These are phyloP conservation scores for Megaceryle maxima DNA, from an alignment of 2,113 vertebrate genomes.

Conservation along the genomic window DNA sequence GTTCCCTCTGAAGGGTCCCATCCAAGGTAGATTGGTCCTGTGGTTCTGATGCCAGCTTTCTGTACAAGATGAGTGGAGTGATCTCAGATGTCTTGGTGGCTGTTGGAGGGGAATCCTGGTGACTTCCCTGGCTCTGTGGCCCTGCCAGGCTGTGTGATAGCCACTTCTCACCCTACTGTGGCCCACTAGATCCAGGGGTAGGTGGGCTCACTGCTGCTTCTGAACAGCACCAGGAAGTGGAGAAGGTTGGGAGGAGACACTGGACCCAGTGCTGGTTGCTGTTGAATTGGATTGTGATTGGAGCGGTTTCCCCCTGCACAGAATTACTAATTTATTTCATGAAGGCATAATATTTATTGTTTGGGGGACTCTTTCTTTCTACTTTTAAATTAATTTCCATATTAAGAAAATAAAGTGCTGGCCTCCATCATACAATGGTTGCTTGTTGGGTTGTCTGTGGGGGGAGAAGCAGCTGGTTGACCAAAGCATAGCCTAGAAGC, in stretches of 20 bases:
- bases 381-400: conserved; percentile 57
- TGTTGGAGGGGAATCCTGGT: neutral
- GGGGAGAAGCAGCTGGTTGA: neutral
- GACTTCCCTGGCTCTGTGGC: neutral
- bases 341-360: conserved; percentile 77
- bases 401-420: conserved; percentile 34
- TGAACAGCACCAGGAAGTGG: neutral
- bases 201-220: neutral
- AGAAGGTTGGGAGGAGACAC: neutral
- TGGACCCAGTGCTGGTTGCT: conserved; percentile 8
- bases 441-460: conserved; percentile 20
- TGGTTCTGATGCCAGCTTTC: neutral
- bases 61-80: neutral
- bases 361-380: conserved; percentile 56
- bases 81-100: neutral
- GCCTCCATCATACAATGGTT: conserved; percentile 6
- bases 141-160: neutral
- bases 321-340: conserved; percentile 79
- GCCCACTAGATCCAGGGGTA: neutral
- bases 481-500: neutral
- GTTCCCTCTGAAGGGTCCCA: neutral
- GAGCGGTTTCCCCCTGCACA: conserved; percentile 7
- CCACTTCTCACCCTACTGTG: neutral
- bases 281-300: conserved; percentile 42
- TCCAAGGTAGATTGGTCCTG: conserved; percentile 12